Percentiles rank a stretch among this genome's conserved stretches.
Evolutionary conservation across 2,888 invertebrate species (phyloP).

Genomic region (Ophioninae sp.): DNA sequence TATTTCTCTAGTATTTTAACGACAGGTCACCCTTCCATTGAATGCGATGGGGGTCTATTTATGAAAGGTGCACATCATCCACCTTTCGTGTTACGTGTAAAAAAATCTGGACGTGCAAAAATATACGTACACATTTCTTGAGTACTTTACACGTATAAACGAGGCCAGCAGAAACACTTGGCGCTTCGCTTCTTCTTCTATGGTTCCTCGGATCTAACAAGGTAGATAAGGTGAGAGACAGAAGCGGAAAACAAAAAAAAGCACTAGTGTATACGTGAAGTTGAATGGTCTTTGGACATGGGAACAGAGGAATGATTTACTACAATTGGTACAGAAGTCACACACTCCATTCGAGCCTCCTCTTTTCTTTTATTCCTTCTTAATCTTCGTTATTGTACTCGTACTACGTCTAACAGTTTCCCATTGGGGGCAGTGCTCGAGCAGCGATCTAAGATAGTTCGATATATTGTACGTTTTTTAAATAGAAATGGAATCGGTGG

Average conservation of each 20-base stretch:
- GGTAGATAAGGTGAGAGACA: constrained; percentile 53
- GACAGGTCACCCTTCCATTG: no score
- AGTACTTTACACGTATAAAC: constrained; percentile 34
- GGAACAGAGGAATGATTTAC: constrained; percentile 54
- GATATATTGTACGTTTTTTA: no score
- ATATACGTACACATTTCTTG: not conserved
- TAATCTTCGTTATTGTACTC: constrained; percentile 33
- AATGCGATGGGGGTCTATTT: no score
- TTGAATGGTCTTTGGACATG: not conserved
- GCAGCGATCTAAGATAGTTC: not conserved
- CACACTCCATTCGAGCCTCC: constrained; percentile 18
- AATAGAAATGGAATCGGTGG: no score
- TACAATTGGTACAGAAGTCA: constrained; percentile 38
- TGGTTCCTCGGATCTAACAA: constrained; percentile 57
- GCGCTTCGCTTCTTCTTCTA: constrained; percentile 32
- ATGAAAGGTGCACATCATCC: no score
- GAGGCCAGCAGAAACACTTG: constrained; percentile 53
- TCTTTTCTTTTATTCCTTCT: constrained; percentile 16
- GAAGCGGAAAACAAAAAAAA: constrained; percentile 14
- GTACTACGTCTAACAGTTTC: constrained; percentile 34
- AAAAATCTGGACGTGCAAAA: no score
- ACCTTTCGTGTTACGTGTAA: no score
- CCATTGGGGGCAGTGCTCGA: constrained; percentile 10
- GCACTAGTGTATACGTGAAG: not conserved
- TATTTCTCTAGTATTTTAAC: no score